Evolutionary conservation across 2,888 invertebrate genomes (phyloP).

Genomic region (Spodoptera exigua): DNA sequence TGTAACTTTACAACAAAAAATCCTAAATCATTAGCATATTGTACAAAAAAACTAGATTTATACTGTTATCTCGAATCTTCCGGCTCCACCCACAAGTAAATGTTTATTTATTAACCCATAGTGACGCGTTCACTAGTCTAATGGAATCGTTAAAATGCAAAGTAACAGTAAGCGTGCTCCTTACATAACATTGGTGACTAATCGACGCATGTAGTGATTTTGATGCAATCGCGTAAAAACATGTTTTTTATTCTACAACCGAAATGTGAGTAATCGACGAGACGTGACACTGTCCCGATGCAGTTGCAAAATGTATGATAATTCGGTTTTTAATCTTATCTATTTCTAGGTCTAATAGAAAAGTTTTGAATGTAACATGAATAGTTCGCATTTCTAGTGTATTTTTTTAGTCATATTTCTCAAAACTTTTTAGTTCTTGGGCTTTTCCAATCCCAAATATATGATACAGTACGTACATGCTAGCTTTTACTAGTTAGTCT

Average conservation of each 20-base stretch:
- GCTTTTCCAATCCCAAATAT: too few relatives aligned
- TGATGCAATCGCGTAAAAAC: conserved; percentile 46
- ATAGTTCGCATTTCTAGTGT: conserved; percentile 1
- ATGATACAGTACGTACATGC: too few relatives aligned
- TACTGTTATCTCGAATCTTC: conserved; percentile 27
- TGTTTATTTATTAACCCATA: conserved; percentile 36
- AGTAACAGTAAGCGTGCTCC: conserved; percentile 27
- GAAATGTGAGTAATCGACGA: conserved; percentile 39
- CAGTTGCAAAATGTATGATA: conserved; percentile 33
- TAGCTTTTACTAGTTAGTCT: too few relatives aligned
- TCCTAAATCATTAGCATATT: background rate
- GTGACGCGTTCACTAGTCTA: conserved; percentile 23
- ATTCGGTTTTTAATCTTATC: conserved; percentile 39
- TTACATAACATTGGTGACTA: conserved; percentile 51
- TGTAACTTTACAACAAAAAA: background rate
- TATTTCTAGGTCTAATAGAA: conserved; percentile 14
- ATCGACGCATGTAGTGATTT: conserved; percentile 36
- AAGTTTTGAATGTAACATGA: background rate
- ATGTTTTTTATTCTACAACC: conserved; percentile 44
- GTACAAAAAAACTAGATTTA: conserved; percentile 13
- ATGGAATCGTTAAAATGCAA: conserved; percentile 43
- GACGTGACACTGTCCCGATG: conserved; percentile 38
- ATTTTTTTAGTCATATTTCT: background rate
- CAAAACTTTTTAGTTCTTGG: too few relatives aligned
- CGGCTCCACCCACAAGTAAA: conserved; percentile 15